Evolutionary conservation across 2,113 vertebrate species (phyloP).

Genomic region (Periophthalmus modestus): DNA sequence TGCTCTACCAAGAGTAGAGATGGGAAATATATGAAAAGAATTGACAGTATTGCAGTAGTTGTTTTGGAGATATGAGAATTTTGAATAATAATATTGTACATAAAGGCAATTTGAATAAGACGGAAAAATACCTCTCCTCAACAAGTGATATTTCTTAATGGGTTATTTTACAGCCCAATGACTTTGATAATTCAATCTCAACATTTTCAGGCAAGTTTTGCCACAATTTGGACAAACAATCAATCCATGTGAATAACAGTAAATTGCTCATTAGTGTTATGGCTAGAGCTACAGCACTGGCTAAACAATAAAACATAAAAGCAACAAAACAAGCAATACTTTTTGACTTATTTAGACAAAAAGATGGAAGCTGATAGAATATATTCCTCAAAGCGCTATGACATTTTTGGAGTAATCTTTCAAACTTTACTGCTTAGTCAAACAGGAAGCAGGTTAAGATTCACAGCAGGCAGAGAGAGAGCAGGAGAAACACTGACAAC

Average conservation of each 20-base stretch:
- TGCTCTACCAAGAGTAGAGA: neutral
- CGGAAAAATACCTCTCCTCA: too few species aligned
- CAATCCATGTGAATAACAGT: too few species aligned
- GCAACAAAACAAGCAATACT: neutral
- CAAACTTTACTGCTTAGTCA: conserved; percentile 19
- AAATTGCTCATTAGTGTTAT: too few species aligned
- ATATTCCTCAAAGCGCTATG: neutral
- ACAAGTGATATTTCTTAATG: too few species aligned
- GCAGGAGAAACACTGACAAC: conserved; percentile 51
- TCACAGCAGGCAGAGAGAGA: conserved; percentile 38
- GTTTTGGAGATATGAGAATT: neutral
- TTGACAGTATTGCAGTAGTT: too few species aligned
- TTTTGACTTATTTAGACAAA: neutral
- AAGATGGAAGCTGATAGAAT: neutral
- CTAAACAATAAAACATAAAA: neutral
- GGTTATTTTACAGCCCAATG: too few species aligned
- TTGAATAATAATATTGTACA: too few species aligned
- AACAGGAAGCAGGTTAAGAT: conserved; percentile 56
- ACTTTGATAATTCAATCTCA: too few species aligned
- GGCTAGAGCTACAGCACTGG: too few species aligned
- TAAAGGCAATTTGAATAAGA: too few species aligned
- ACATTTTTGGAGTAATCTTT: neutral
- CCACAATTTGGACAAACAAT: too few species aligned
- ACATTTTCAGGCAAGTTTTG: too few species aligned
- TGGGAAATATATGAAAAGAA: neutral